Evolutionary conservation across 2,888 invertebrate species (phyloP), one percentile per base, ranked within the genome.

Genomic region (Sinotaia quadrata): DNA sequence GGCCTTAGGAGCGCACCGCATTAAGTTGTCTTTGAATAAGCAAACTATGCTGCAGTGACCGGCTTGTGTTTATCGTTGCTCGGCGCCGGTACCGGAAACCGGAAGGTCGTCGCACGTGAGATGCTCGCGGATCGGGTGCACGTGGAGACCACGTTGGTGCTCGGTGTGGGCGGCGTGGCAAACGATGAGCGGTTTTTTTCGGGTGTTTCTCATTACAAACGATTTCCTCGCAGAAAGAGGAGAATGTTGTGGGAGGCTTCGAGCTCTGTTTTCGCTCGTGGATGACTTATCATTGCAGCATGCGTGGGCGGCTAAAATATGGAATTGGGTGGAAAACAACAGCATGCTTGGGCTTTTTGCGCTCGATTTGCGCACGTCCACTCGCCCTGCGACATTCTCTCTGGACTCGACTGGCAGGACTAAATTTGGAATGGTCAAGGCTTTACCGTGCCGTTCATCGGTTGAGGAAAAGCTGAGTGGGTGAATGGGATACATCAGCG

Each of bases 71-170:
- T 60, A 44, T 29, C 37, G 44, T 60, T 27, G 36, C 21, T 36
- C 33, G 1, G 44, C 60, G 29, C 44, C 18, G 29, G 63, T 41
- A 69, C 69, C 66, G 71, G 71, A 71, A 68, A 58, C 34, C 62
- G 62, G 67, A 71, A 71, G 71, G 67, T 71, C 62, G 57, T 34
- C 31, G 57, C 62, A 67, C 56, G 62, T 61, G 62, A 67, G 47
- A 60, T 56, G 58, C 34, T 52, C 61, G 61, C 57, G 57, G n/a
- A 31, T 61, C 15, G 33, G 12, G 21, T 51, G 49, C 71, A 67
- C 62, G 61, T 67, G 71, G 52, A 51, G 18, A 47, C 33, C 67
- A 71, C 49, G 58, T 67, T 49, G 49, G 31, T 24, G 62, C 65
- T 44, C 52, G n/a, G n/a, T n/a, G 57, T 31, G 52, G 59, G 41